Base-by-base conservation (phyloP, 2,888 invertebrate genomes). In the Pandemis corylana region DNA sequence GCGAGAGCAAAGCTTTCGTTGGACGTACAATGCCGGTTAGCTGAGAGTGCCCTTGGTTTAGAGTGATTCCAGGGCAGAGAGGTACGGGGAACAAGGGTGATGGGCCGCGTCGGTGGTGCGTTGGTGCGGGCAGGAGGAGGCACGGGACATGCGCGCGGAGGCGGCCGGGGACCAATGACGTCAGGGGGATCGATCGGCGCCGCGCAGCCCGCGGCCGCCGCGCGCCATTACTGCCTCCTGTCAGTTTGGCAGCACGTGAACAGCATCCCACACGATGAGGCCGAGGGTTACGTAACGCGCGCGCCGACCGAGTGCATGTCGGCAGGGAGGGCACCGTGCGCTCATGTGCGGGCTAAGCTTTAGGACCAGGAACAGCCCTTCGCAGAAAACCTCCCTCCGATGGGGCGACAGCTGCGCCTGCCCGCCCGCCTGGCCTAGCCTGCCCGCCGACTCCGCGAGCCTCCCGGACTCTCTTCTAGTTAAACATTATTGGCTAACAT, bases 321-420 rank as follows among this genome's bases (percentile, higher is more conserved):
- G 80, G 83, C 77, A 82, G 84, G 78, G 76, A 81, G 82, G 86
- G 85, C 80, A 84, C 88, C 89, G 92, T 93, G 95, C 95, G 96
- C 97, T 96, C 97, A 98, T 98, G 98, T 98, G 97, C 96, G 97
- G 98, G 96, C 96, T 98, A 97, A 97, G 97, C 95, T 98, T 98
- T 97, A 98, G 97, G 95, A 98, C 98, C 94, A 97, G 98, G 95
- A 98, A 98, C 95, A 98, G 97, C 96, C 98, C 98, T 96, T 98
- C 98, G 95, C 98, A 98, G 96, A 98, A 98, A 96, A 98, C 98
- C 95, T 98, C 98, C 94, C 97, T 98, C 89, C 97, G 98, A 95
- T 98, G 98, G 98, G 98, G 98, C 94, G 98, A 98, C 95, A 98
- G 98, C 95, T 98, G 98, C 85, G 79, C 76, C 71, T 77, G 77